Conservation (phyloP, 2,888 invertebrate genomes). For the Lithophane ornitopus region DNA sequence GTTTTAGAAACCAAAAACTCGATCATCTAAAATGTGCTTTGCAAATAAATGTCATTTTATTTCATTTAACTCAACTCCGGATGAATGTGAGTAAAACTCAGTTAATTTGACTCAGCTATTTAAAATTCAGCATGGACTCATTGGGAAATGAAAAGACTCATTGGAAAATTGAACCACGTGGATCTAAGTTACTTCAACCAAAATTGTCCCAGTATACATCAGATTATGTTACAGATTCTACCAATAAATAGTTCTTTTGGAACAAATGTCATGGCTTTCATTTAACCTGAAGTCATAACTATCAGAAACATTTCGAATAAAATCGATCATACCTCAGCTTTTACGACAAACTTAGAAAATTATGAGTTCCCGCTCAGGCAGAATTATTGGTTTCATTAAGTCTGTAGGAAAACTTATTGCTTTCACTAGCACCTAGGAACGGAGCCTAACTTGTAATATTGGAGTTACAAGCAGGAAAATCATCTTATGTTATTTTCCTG, state of each 20-base stretch:
- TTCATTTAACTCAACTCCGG: not conserved
- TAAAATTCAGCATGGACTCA: not conserved
- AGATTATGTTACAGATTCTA: not conserved
- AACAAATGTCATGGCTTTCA: not conserved
- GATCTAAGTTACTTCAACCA: not conserved
- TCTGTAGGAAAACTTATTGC: slow-evolving; percentile 29
- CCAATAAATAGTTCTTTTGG: not conserved
- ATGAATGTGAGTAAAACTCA: not conserved
- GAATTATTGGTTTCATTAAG: slow-evolving; percentile 54
- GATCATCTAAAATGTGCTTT: too few relatives aligned
- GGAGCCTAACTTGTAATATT: slow-evolving; percentile 1
- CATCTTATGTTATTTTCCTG: not conserved
- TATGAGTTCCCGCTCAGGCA: slow-evolving; percentile 38
- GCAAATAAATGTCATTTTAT: too few relatives aligned
- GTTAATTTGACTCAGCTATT: not conserved
- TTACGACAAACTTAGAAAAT: slow-evolving; percentile 38
- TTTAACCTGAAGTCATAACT: not conserved
- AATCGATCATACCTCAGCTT: slow-evolving; percentile 17
- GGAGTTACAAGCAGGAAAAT: not conserved
- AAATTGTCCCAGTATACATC: not conserved
- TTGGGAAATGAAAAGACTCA: not conserved
- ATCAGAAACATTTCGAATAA: not conserved
- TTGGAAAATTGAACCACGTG: not conserved
- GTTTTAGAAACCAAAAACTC: too few relatives aligned
- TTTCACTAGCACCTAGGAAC: slow-evolving; percentile 2